phyloP scores from a whole-genome alignment of 2,797 vertebrate genomes.

The Pteropus rufus region DNA sequence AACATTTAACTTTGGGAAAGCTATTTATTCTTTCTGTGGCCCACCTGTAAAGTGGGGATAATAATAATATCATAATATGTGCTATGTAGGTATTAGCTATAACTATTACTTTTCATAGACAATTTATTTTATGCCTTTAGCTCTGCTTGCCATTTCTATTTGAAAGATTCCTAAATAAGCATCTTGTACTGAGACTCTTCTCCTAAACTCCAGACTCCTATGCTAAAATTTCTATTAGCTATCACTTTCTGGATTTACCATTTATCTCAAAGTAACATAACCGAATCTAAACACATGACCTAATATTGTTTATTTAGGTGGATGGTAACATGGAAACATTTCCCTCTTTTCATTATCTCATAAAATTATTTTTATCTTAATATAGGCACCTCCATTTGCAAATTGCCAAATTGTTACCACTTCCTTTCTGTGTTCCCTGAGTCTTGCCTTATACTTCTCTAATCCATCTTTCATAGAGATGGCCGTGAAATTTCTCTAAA shows the following conservation, averaged over 20 bases:
- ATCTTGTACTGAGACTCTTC: neutral
- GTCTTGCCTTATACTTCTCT: neutral
- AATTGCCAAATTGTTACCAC: neutral
- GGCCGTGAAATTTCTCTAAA: neutral
- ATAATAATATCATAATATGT: neutral
- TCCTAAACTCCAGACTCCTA: neutral
- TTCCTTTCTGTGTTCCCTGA: neutral
- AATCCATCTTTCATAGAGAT: neutral
- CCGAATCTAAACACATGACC: neutral
- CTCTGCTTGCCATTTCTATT: neutral
- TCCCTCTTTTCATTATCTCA: neutral
- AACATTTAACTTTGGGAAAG: neutral
- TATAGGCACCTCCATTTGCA: neutral
- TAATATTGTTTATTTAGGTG: neutral
- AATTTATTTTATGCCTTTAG: neutral
- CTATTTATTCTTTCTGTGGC: neutral
- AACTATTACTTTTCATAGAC: neutral
- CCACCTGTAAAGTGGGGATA: neutral
- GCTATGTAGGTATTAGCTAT: neutral
- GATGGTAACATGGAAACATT: neutral
- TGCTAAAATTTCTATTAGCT: neutral
- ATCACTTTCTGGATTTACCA: neutral
- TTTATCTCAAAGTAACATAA: neutral
- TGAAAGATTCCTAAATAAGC: neutral
- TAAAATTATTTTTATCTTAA: neutral